Percentiles rank a stretch among this genome's conserved stretches.
These are phyloP conservation scores for Liopterus haemorrhoidalis DNA, from an alignment of 2,888 invertebrate species.

Conservation along the genomic window DNA sequence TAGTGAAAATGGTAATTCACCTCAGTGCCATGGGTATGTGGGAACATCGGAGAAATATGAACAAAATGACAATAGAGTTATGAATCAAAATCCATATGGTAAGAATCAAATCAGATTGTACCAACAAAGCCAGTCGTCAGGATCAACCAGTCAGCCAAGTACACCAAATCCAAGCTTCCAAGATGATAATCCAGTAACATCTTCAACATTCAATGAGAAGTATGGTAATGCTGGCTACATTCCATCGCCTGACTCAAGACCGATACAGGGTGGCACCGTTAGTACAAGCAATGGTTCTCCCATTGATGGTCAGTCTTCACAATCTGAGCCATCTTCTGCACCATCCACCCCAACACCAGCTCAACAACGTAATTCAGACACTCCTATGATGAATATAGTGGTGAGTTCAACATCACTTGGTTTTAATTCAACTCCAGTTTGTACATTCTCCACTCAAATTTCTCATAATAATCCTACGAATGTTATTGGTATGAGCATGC, in stretches of 20 bases:
- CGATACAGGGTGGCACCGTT: conserved; percentile 78
- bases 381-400: conserved; percentile 46
- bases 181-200: conserved; percentile 61
- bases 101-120: conserved; percentile 19
- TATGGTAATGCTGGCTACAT: conserved; percentile 40
- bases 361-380: conserved; percentile 44
- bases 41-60: conserved; percentile 45
- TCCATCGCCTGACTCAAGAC: conserved; percentile 58
- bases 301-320: conserved; percentile 49
- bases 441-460: conserved; percentile 16
- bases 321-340: conserved; percentile 57
- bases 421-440: conserved; percentile 12
- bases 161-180: conserved; percentile 54
- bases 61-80: conserved; percentile 21
- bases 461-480: neutral
- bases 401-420: conserved; percentile 35
- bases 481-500: too few relatives aligned
- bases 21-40: conserved; percentile 54
- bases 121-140: conserved; percentile 38
- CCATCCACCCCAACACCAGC: conserved; percentile 51
- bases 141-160: conserved; percentile 49
- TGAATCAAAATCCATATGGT: conserved; percentile 4
- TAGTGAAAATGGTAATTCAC: conserved; percentile 36
- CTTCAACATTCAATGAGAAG: conserved; percentile 60
- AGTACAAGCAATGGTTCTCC: conserved; percentile 78